Evolutionary conservation across 2,888 invertebrate genomes (phyloP).

Genomic region (Cheilosia soror): DNA sequence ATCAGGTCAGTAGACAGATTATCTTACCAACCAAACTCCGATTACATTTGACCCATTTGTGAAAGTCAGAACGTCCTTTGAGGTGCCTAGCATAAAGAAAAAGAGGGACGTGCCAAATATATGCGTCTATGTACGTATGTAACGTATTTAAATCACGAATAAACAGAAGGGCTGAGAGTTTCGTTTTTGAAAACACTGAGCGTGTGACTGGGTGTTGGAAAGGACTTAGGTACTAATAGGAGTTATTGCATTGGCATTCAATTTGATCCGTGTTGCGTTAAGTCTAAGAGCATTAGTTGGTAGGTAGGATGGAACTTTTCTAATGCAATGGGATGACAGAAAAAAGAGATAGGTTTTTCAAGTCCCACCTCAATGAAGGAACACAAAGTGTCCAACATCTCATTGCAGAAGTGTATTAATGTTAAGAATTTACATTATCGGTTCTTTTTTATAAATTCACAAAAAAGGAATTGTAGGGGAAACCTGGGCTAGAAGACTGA

Average conservation of each 20-base stretch:
- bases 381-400: not conserved
- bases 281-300: constrained; percentile 41
- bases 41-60: constrained; percentile 72
- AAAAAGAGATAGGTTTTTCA: constrained; percentile 8
- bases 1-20: constrained; percentile 50
- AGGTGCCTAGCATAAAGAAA: not conserved
- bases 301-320: constrained; percentile 35
- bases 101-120: not conserved
- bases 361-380: constrained; percentile 47
- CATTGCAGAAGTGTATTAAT: not conserved
- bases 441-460: no score
- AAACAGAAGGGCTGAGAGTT: constrained; percentile 48
- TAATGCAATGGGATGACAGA: constrained; percentile 35
- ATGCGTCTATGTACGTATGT: not conserved
- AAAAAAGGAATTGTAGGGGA: no score
- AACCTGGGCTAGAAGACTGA: no score
- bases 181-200: constrained; percentile 1
- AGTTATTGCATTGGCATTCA: constrained; percentile 55
- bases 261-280: constrained; percentile 63
- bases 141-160: constrained; percentile 28
- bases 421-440: no score
- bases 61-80: constrained; percentile 53
- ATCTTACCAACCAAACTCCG: constrained; percentile 58
- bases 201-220: constrained; percentile 7
- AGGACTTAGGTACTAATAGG: constrained; percentile 11